A percentile compares a stretch with the other conserved stretches of the same genome.
phyloP scores from a whole-genome alignment of 2,113 vertebrate species.

The Mastomys natalensis region DNA sequence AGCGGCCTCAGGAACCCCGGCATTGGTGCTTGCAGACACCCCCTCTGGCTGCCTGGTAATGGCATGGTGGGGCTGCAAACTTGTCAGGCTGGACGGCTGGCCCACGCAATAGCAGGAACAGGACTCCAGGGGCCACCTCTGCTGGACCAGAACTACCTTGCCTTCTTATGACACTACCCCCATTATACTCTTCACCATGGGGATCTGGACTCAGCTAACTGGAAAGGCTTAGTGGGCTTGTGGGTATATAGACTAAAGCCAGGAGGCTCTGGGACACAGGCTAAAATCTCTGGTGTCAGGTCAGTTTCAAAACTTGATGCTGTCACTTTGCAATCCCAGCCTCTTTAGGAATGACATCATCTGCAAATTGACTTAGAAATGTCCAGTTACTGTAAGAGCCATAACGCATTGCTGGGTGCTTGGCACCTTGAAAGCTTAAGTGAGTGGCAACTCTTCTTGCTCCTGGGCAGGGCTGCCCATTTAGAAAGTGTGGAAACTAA shows the following conservation, averaged over 20 bases:
- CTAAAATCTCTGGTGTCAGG: not conserved
- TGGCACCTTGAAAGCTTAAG: not conserved
- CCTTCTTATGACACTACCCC: not conserved
- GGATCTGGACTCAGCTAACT: not conserved
- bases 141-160: not conserved
- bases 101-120: slow-evolving; percentile 45
- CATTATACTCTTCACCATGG: not conserved
- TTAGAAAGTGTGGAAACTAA: not conserved
- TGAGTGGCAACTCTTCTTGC: not conserved
- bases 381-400: not conserved
- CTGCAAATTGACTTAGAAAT: slow-evolving; percentile 21
- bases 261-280: not conserved
- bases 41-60: slow-evolving; percentile 87
- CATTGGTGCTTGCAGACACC: slow-evolving; percentile 87
- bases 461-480: not conserved
- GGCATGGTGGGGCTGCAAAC: slow-evolving; percentile 55
- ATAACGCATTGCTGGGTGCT: not conserved
- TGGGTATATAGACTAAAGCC: not conserved
- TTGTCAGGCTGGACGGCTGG: not conserved
- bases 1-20: slow-evolving; percentile 86
- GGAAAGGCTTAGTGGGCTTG: not conserved
- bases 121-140: slow-evolving; percentile 58
- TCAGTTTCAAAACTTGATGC: not conserved
- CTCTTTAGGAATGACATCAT: not conserved
- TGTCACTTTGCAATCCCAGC: not conserved